Conservation (phyloP, 2,888 invertebrate species). For the Lithophane socia region DNA sequence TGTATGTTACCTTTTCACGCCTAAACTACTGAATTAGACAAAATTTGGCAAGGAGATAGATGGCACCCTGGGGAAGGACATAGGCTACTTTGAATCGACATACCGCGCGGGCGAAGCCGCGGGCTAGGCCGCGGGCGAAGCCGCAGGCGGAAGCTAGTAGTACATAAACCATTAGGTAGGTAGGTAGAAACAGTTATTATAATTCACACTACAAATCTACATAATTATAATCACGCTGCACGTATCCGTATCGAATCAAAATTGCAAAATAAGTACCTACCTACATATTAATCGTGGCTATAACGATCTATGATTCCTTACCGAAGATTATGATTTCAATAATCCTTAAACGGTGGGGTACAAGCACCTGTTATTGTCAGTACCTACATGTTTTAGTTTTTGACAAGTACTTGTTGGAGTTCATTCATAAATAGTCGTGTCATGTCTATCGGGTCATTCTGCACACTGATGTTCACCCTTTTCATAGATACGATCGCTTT, state of each 20-base stretch:
- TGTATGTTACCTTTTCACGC: too few relatives aligned
- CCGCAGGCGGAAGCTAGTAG: too few relatives aligned
- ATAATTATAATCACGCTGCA: slow-evolving; percentile 35
- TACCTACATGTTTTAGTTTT: background rate
- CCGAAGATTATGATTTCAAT: slow-evolving; percentile 60
- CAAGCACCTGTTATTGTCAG: slow-evolving; percentile 20
- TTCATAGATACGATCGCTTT: background rate
- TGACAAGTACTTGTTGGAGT: background rate
- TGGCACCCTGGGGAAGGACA: too few relatives aligned
- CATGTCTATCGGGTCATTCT: background rate
- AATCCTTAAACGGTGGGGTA: slow-evolving; percentile 52
- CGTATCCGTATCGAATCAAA: slow-evolving; percentile 49
- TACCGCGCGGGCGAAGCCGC: too few relatives aligned
- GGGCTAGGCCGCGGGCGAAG: too few relatives aligned
- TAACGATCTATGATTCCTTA: slow-evolving; percentile 55
- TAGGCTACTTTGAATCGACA: too few relatives aligned
- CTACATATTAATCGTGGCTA: slow-evolving; percentile 51
- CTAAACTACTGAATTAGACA: too few relatives aligned
- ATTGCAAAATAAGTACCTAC: slow-evolving; percentile 58
- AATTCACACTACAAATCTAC: slow-evolving; percentile 34
- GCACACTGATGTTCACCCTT: background rate
- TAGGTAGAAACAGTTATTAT: slow-evolving; percentile 19
- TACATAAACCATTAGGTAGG: slow-evolving; percentile 36
- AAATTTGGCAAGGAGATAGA: too few relatives aligned
- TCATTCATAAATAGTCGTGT: background rate